Conservation (phyloP, 2,888 invertebrate species). For the Ptychoptera albimana region DNA sequence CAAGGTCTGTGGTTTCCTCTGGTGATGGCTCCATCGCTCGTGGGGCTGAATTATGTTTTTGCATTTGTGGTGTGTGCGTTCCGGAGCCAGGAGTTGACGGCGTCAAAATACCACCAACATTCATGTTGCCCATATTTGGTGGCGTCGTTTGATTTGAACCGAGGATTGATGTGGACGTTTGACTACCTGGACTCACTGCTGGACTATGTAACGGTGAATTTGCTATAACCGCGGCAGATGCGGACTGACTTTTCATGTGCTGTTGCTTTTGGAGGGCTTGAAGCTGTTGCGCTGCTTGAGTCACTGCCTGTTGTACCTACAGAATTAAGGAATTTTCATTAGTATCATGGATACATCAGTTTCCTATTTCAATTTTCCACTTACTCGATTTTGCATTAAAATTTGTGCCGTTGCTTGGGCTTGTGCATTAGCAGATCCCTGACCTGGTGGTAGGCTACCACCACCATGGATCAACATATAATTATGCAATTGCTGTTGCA, state of each 20-base stretch:
- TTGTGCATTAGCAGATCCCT: slow-evolving; percentile 4
- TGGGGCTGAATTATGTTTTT: slow-evolving; percentile 35
- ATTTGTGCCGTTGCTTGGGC: slow-evolving; percentile 47
- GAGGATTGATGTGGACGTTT: slow-evolving; percentile 28
- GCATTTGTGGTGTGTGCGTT: slow-evolving; percentile 35
- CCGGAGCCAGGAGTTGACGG: slow-evolving; percentile 40
- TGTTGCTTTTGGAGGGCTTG: slow-evolving; percentile 61
- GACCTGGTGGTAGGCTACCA: slow-evolving; percentile 1
- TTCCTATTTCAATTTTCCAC: neutral
- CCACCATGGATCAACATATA: slow-evolving; percentile 22
- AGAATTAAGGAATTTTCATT: slow-evolving; percentile 39
- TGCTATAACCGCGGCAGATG: slow-evolving; percentile 21
- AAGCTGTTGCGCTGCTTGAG: slow-evolving; percentile 71
- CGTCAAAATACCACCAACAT: slow-evolving; percentile 34
- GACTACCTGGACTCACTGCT: slow-evolving; percentile 25
- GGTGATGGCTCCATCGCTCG: slow-evolving; percentile 67
- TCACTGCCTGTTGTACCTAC: slow-evolving; percentile 46
- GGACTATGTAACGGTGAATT: slow-evolving; percentile 30
- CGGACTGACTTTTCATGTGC: slow-evolving; percentile 33
- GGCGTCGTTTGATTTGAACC: slow-evolving; percentile 33
- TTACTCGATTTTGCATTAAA: slow-evolving; percentile 50
- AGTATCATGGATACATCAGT: slow-evolving; percentile 4
- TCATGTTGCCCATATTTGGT: slow-evolving; percentile 30
- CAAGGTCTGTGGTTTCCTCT: slow-evolving; percentile 92
- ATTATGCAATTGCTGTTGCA: slow-evolving; percentile 27